Evolutionary conservation across 2,113 vertebrate genomes (phyloP).

Genomic region (Saguinus imperator): DNA sequence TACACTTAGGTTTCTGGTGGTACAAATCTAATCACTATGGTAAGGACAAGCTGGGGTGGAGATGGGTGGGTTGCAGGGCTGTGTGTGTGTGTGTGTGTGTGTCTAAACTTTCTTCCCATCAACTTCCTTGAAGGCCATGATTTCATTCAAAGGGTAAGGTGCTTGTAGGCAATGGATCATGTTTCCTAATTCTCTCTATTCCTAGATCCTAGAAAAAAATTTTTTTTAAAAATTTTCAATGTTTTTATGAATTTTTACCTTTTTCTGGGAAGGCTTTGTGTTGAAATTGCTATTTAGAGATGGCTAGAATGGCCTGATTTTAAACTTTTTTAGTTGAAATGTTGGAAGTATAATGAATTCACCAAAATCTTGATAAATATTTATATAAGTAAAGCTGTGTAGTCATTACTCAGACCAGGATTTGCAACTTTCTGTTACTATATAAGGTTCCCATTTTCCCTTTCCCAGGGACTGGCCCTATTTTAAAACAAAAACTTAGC

Average conservation of each 20-base stretch:
- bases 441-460: not conserved
- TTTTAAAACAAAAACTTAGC: constrained; percentile 8
- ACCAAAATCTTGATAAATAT: not conserved
- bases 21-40: not conserved
- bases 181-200: not conserved
- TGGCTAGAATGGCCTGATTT: not conserved
- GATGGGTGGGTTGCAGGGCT: not conserved
- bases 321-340: not conserved
- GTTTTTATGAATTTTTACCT: not conserved
- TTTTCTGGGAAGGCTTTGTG: not conserved
- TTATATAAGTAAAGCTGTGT: not conserved
- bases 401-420: not conserved
- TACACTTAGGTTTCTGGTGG: not conserved
- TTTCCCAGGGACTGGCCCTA: not conserved
- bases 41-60: not conserved
- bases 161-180: not conserved
- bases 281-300: not conserved
- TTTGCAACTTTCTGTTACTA: not conserved
- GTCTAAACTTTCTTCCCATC: not conserved
- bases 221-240: not conserved
- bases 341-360: not conserved
- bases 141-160: not conserved
- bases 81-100: too few species aligned
- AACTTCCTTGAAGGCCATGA: not conserved
- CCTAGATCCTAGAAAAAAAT: not conserved